Conservation (phyloP, 2,888 invertebrate genomes). For the Morinoia aosen region DNA sequence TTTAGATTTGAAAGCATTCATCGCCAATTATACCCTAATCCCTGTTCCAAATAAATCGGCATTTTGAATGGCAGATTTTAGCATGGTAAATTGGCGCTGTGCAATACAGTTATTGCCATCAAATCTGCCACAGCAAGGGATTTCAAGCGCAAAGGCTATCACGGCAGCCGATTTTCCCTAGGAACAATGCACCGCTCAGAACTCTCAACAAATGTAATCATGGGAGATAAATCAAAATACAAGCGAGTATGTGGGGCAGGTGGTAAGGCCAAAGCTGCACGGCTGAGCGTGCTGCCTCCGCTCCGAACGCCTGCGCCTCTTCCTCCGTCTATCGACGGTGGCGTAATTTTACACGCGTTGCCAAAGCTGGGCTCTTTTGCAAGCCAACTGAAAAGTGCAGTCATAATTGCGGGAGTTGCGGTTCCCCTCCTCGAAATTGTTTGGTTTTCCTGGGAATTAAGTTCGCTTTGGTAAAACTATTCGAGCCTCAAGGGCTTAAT, state of each 20-base stretch:
- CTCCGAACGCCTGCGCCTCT: neutral
- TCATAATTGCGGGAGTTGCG: slow-evolving; percentile 3
- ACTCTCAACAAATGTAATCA: neutral
- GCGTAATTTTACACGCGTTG: neutral
- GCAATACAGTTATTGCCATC: neutral
- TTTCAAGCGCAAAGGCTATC: neutral
- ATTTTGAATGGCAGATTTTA: neutral
- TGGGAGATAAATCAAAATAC: neutral
- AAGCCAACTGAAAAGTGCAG: neutral
- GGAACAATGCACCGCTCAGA: neutral
- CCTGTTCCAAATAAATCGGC: neutral
- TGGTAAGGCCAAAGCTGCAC: neutral
- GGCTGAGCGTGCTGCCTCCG: no score
- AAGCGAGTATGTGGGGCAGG: neutral
- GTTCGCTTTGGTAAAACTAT: neutral
- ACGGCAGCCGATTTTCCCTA: neutral
- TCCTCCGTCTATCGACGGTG: neutral
- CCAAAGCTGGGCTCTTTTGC: neutral
- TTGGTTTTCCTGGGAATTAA: neutral
- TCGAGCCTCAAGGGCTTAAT: neutral
- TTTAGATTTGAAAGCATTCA: neutral
- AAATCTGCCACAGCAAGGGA: neutral
- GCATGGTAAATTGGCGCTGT: neutral
- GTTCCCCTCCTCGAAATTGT: neutral
- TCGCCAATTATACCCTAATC: neutral